Base-by-base conservation (phyloP, 2,888 invertebrate species). In the Heliconius erato region DNA sequence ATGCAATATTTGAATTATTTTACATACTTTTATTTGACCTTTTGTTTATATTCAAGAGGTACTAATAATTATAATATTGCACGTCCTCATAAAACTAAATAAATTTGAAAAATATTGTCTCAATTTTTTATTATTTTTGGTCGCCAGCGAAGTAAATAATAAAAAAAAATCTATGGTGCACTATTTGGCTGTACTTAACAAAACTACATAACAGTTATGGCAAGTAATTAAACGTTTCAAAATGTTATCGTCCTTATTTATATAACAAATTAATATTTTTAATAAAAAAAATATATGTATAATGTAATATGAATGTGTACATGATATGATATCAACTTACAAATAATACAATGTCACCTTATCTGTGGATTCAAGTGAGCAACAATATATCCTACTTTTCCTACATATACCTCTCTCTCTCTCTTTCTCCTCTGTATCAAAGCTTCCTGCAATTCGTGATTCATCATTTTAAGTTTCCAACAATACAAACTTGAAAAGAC, bases 161-260 rank as follows among this genome's bases (percentile, higher is more conserved):
- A 76, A 79, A 82, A 79, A 82, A 59, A 86, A 86, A 87, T 87
- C 86, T 86, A 87, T 86, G 87, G 86, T 87, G 82, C 86, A 59
- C 84, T 87, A 86, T 86, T 88, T 87, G 87, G 88, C 82, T 74
- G 83, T 72, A 82, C 79, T 80, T 82, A 80, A 80, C 71, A 84
- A 84, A 59, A 74, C 54, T 63, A 76, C 59, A 59, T 59, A 76
- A 76, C 74, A 76, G 32, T 44, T 84, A 86, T 87, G 86, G 87
- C 87, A 86, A 86, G 85, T 85, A 67, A 54, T 74, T 74, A 74
- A 40, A 16, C 26, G 26, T 44, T 44, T n/a, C 14, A 72, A 76
- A 76, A 63, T 59, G 44, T 59, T 76, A 59, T 35, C 32, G 26
- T 16, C 28, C 32, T 67, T 72, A 40, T 40, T 72, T 26, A 71